phyloP scores from a whole-genome alignment of 92 coral and sea anemone species.

The Anthopleura xanthogrammica region DNA sequence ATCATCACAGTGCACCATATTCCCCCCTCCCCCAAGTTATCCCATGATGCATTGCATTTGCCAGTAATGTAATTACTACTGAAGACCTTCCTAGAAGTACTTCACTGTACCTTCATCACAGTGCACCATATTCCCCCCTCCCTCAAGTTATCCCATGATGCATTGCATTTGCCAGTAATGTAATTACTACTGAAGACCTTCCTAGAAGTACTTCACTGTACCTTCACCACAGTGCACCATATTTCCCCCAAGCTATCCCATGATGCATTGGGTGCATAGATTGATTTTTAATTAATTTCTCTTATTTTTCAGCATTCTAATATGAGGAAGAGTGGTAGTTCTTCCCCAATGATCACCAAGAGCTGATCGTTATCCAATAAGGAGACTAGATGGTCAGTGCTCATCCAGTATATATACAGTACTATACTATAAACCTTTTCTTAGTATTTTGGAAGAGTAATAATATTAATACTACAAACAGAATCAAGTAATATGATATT shows the following conservation, averaged over 20 bases:
- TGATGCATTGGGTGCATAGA: background rate
- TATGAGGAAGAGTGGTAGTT: conserved; percentile 19
- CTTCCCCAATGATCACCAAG: background rate
- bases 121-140: no score
- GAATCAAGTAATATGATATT: background rate
- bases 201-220: no score
- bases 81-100: background rate
- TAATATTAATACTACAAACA: background rate
- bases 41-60: background rate
- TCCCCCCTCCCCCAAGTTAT: background rate
- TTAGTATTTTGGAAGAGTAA: background rate
- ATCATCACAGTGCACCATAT: background rate
- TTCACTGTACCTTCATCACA: background rate
- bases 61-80: no score
- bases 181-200: no score
- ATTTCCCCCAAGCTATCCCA: background rate
- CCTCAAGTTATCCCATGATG: background rate
- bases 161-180: no score
- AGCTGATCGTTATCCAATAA: conserved; percentile 7
- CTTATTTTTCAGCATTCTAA: conserved; percentile 10
- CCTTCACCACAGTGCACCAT: background rate
- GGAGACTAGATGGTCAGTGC: background rate
- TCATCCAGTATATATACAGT: background rate
- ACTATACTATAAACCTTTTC: background rate
- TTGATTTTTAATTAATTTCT: background rate